Evolutionary conservation across 2,888 invertebrate genomes (phyloP).

Genomic region (Cephalotes varians): DNA sequence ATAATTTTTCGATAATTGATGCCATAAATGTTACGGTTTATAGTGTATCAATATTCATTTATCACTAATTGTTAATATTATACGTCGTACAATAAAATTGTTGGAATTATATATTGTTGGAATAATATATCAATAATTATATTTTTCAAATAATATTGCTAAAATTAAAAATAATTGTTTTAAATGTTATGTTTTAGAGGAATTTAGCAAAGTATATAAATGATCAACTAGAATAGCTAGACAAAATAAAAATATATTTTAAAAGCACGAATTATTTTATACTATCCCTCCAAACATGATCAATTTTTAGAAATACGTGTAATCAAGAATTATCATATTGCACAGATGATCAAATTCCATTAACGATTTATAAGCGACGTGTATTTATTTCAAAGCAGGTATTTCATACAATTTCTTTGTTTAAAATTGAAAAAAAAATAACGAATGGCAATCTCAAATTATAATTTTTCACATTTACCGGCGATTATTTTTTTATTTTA

Average conservation of each 20-base stretch:
- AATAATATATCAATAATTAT: conserved; percentile 10
- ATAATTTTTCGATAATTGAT: conserved; percentile 50
- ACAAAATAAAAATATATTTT: background rate
- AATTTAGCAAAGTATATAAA: background rate
- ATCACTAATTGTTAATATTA: conserved; percentile 41
- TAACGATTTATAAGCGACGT: background rate
- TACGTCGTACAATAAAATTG: conserved; percentile 12
- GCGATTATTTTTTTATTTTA: background rate
- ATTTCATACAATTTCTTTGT: background rate
- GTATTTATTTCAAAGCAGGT: background rate
- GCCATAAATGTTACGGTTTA: conserved; percentile 40
- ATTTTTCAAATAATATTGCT: background rate
- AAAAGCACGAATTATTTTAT: background rate
- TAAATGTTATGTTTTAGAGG: background rate
- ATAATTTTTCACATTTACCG: background rate
- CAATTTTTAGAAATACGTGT: background rate
- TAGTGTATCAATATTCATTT: conserved; percentile 43
- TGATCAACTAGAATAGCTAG: background rate
- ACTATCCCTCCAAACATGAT: background rate
- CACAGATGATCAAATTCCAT: background rate
- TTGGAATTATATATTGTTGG: background rate
- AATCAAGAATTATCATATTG: background rate
- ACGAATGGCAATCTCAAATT: background rate
- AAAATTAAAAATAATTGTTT: background rate
- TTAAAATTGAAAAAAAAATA: background rate